A percentile compares a stretch with the other conserved stretches of the same genome.
phyloP scores from a whole-genome alignment of 2,113 vertebrate genomes.

The Sapayoa aenigma region DNA sequence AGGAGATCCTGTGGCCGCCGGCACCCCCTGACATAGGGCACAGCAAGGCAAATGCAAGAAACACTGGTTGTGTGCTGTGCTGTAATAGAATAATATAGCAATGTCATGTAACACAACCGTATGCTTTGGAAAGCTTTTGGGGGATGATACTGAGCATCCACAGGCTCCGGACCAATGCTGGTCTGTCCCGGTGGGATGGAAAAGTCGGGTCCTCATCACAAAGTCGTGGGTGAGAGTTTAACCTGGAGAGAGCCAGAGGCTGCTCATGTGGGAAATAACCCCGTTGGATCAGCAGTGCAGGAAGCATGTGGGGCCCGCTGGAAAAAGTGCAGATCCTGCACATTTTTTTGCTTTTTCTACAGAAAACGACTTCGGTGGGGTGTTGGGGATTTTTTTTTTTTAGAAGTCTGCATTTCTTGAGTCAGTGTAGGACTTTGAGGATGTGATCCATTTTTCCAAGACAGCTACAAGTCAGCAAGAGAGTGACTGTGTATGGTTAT shows the following conservation, averaged over 20 bases:
- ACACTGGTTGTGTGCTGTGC: background rate
- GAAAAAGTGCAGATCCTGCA: conserved; percentile 57
- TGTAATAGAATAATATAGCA: fast-evolving
- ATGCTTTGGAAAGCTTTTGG: background rate
- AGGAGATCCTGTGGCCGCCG: background rate
- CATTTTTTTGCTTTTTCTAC: conserved; percentile 47
- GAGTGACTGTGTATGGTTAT: fast-evolving
- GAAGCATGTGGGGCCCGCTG: conserved; percentile 37
- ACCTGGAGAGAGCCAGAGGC: background rate
- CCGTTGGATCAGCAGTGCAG: background rate
- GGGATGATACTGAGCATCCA: too few relatives aligned
- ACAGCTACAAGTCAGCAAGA: background rate
- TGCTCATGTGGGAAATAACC: background rate
- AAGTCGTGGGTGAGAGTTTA: background rate
- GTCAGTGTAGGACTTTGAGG: background rate
- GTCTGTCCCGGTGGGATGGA: fast-evolving
- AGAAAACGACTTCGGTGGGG: background rate
- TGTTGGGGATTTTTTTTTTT: background rate
- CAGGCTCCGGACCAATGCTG: background rate
- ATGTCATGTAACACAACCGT: fast-evolving
- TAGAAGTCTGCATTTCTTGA: background rate
- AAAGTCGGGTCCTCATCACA: too few relatives aligned
- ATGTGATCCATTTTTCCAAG: background rate
- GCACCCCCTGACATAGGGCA: fast-evolving
- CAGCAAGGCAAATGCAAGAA: fast-evolving